Percentiles rank a stretch among this genome's conserved stretches.
These are phyloP conservation scores for Typhlichthys subterraneus DNA, from an alignment of 2,797 vertebrate genomes.

Conservation along the genomic window DNA sequence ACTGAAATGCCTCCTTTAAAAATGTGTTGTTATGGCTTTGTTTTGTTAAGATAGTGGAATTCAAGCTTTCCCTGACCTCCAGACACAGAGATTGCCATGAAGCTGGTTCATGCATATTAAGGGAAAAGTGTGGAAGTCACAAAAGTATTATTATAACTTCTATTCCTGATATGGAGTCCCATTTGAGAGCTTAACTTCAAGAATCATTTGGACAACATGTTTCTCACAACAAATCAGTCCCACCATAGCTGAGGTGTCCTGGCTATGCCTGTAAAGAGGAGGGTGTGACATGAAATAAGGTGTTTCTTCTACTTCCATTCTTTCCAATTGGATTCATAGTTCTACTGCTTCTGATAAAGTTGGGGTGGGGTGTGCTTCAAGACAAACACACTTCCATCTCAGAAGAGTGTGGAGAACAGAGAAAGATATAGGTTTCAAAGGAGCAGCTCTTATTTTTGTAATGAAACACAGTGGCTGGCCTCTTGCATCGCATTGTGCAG, in stretches of 20 bases:
- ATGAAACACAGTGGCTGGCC: conserved; percentile 52
- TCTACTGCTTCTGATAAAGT: conserved; percentile 35
- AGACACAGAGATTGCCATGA: too few species aligned
- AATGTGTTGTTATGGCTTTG: too few species aligned
- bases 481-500: conserved; percentile 49
- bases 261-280: background rate
- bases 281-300: background rate
- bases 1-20: too few species aligned
- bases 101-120: too few species aligned
- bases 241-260: background rate
- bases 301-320: conserved; percentile 1
- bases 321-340: conserved; percentile 15
- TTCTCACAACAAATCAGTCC: conserved; percentile 10
- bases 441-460: conserved; percentile 43
- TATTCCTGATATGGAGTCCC: background rate
- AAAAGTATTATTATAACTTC: background rate
- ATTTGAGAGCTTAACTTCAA: background rate
- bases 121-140: background rate
- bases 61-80: too few species aligned
- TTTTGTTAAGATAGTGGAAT: too few species aligned
- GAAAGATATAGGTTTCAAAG: conserved; percentile 25
- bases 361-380: conserved; percentile 19
- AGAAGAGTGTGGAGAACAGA: background rate
- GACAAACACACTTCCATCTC: conserved; percentile 42
- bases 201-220: background rate